Evolutionary conservation across 2,888 invertebrate species (phyloP), one percentile per base, ranked within the genome.

Genomic region (Flexamia atlantica): DNA sequence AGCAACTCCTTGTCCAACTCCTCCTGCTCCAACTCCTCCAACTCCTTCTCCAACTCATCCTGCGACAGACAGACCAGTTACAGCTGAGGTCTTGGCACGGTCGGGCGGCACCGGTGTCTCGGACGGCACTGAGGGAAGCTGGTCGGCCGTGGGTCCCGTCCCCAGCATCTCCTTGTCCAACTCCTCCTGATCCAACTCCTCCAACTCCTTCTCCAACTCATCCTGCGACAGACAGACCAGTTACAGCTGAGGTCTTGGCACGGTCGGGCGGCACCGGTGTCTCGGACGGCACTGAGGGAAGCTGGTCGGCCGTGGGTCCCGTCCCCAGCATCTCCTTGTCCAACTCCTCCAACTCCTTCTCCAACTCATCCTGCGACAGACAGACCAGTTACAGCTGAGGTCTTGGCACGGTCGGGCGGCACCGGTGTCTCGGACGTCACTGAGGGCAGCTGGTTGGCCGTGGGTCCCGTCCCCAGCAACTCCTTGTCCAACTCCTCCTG

Each of bases 181-280:
- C 90, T 96, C 96, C 92, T 97, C 97, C 92, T 97, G 96, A 92
- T 97, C 97, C 87, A 98, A n/a, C n/a, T n/a, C n/a, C n/a, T n/a
- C n/a, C n/a, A n/a, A 91, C 89, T 96, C 95, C 89, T 93, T 94
- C 89, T 97, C 96, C 68, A 98, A 92, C 88, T 98, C 97, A 87
- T 97, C 97, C 88, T 91, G 84, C 9, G 86, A 87, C 25, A 76
- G 46, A 17, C n/a, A 17, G 14, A 46, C 10, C n/a, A n/a, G n/a
- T n/a, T n/a, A n/a, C n/a, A n/a, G n/a, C n/a, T n/a, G n/a, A n/a
- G n/a, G n/a, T n/a, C n/a, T n/a, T n/a, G n/a, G n/a, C n/a, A n/a
- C n/a, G n/a, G n/a, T n/a, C n/a, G n/a, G n/a, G n/a, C n/a, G n/a
- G n/a, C n/a, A n/a, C n/a, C n/a, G n/a, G n/a, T n/a, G n/a, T n/a